Base-by-base conservation (phyloP, 2,797 vertebrate genomes). In the Xyrichtys novacula region DNA sequence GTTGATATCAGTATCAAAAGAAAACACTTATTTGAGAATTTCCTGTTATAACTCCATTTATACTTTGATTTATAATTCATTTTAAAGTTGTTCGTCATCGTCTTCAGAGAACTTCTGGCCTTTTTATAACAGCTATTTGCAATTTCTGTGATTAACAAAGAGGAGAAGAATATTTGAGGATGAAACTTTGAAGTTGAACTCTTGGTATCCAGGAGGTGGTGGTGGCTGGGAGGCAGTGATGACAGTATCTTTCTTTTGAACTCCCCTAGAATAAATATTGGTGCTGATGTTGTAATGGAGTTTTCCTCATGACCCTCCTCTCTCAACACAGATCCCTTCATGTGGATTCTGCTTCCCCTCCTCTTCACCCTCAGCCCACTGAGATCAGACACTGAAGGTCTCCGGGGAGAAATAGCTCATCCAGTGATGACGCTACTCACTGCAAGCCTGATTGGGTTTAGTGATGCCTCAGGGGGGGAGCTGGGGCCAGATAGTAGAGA, bases 391-490 rank as follows among this genome's bases (percentile, higher is more conserved):
- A 38, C 49, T 0, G 34, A 54, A 65, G 57, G 85, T 80, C 89
- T 89, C 88, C 3, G 0, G 87, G 78, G 91, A 80, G 72, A 76
- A 69, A 89, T 88, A 81, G 79, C 90, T 93, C 92, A 91, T 89
- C 84, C 69, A 68, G 72, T 60, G 85, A 87, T 85, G 89, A 87
- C 75, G 81, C 85, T 85, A 69, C 84, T 88, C 85, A 88, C 76
- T 80, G 82, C 80, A 76, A 63, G 88, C 68, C 75, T 92, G 91
- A 90, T 91, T 92, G 86, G 73, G 61, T 90, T 91, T 85, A 80
- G 88, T 55, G 73, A 79, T 60, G 90, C 90, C 90, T 74, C 73
- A n/a, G 10, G 65, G 83, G 68, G 74, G 8, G 26, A n/a, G 40
- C 29, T 40, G 34, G 54, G 70, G 81, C 59, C 69, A 85, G 81